These are phyloP conservation scores for Chalcosyrphus nemorum DNA, from an alignment of 2,888 invertebrate genomes.

Conservation along the genomic window DNA sequence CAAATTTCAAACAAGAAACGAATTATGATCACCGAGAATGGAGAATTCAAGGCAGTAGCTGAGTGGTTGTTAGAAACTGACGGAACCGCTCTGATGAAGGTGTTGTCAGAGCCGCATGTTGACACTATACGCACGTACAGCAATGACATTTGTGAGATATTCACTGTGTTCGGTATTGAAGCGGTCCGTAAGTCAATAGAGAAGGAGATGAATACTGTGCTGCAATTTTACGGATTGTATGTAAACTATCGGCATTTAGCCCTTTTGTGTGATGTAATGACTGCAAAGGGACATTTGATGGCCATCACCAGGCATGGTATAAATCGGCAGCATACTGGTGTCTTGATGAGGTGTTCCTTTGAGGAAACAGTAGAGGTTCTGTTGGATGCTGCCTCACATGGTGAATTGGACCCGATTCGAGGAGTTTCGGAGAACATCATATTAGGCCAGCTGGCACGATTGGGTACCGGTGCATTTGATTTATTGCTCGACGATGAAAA, in stretches of 20 bases:
- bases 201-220: constrained; percentile 98
- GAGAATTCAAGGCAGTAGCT: constrained; percentile 97
- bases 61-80: constrained; percentile 99
- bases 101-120: constrained; percentile 95
- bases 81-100: constrained; percentile 97
- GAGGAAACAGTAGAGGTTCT: constrained; percentile 98
- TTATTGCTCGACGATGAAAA: constrained; percentile 96
- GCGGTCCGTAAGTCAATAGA: constrained; percentile 98
- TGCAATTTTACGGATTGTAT: constrained; percentile 98
- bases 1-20: constrained; percentile 97
- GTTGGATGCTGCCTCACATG: constrained; percentile 97
- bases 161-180: constrained; percentile 96
- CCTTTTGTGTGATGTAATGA: constrained; percentile 99
- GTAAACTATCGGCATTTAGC: constrained; percentile 99
- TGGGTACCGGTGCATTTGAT: constrained; percentile 97
- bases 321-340: constrained; percentile 97
- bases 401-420: constrained; percentile 96
- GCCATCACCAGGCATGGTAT: constrained; percentile 99
- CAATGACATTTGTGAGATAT: constrained; percentile 99
- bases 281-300: constrained; percentile 99
- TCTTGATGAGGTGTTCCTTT: constrained; percentile 98
- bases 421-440: constrained; percentile 99
- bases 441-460: constrained; percentile 95
- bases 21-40: constrained; percentile 93
- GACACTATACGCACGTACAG: constrained; percentile 98